Base-by-base conservation (phyloP, 2,113 vertebrate genomes). In the Vireo altiloquus region DNA sequence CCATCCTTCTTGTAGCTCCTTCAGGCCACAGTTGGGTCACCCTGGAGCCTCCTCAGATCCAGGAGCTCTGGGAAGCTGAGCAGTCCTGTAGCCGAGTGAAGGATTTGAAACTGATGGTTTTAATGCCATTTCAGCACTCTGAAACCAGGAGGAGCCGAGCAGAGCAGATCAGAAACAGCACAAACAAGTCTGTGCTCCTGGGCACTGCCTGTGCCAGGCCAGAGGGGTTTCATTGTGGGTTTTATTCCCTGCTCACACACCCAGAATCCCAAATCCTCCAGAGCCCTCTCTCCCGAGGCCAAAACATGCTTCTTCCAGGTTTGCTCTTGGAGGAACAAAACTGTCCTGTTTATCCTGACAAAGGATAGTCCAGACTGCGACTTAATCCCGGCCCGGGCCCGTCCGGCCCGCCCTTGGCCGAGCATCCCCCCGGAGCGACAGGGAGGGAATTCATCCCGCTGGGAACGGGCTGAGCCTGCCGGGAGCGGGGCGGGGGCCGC, bases 21-120 rank as follows among this genome's bases (percentile, higher is more conserved):
- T 8, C 19, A 39, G 13, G 3, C 1, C n/a, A n/a, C 23, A 21
- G 0, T 0, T 3, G 24, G 7, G 24, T n/a, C 19, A 18, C n/a
- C 16, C 39, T 2, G 4, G 47, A 40, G 40, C 24, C 33, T 30
- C 21, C 52, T 46, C 13, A 13, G 33, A 4, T 2, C 15, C 75
- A n/a, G 39, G 30, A 82, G 37, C 42, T 82, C 39, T 24, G 52
- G 42, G 18, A 52, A 47, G 25, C 24, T 3, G 28, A 57, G 39
- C 2, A 0, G 0, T 2, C 17, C 28, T 3, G 23, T 3, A 35
- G 27, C 37, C 47, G 27, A 25, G 33, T 2, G 42, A 28, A 63
- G 19, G 20, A 16, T 35, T 44, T 35, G 63, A 20, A 1, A 0
- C 4, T 16, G 50, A 15, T 24, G 15, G n/a, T 57, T 86, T 42